phyloP scores from a whole-genome alignment of 2,113 vertebrate species.

The Malurus elegans region DNA sequence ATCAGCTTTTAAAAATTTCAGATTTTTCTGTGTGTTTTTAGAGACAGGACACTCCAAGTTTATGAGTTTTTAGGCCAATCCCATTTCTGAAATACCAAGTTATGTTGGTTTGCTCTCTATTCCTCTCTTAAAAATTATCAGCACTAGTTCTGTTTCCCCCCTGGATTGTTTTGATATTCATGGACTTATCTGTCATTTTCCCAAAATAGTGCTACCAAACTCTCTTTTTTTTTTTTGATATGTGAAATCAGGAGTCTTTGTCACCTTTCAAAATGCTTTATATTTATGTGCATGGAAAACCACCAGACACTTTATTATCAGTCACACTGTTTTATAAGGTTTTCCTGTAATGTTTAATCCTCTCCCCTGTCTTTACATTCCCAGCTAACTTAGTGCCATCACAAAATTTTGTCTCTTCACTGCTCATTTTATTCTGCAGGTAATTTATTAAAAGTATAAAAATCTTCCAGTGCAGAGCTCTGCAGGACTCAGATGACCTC shows the following conservation, averaged over 20 bases:
- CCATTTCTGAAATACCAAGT: neutral
- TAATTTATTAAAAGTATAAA: neutral
- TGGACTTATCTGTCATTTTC: neutral
- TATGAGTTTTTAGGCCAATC: too few relatives aligned
- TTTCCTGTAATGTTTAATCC: neutral
- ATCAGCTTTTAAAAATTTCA: neutral
- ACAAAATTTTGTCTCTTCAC: neutral
- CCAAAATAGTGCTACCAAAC: neutral
- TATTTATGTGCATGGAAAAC: neutral
- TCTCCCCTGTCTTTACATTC: neutral
- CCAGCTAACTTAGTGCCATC: neutral
- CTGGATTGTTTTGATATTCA: neutral
- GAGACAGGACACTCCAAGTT: neutral
- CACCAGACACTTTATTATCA: neutral
- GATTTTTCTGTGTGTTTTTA: neutral
- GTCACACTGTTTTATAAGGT: neutral
- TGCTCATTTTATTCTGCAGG: neutral
- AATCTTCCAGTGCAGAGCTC: neutral
- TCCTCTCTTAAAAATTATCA: neutral
- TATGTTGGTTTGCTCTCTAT: neutral
- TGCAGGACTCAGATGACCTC: neutral
- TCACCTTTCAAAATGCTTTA: neutral
- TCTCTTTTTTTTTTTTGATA: neutral
- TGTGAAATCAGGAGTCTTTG: neutral
- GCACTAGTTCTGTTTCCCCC: neutral